Conservation (phyloP, 2,113 vertebrate species). For the Micromys minutus region DNA sequence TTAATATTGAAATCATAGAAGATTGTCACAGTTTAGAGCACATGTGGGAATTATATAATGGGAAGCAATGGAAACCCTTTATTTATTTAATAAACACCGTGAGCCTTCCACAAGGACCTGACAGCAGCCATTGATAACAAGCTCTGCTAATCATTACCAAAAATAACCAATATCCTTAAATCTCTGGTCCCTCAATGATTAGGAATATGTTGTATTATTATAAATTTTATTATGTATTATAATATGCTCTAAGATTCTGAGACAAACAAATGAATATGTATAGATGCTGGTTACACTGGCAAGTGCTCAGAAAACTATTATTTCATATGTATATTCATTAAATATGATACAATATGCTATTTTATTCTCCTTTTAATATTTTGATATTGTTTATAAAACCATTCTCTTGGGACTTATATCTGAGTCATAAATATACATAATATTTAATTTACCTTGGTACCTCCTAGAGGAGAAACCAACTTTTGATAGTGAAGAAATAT, state of each 20-base stretch:
- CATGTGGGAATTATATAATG: not conserved
- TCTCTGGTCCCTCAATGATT: not conserved
- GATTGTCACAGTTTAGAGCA: not conserved
- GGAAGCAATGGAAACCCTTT: not conserved
- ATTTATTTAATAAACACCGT: not conserved
- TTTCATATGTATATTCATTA: not conserved
- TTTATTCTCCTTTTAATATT: not conserved
- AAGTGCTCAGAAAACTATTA: not conserved
- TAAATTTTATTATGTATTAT: not conserved
- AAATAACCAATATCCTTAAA: not conserved
- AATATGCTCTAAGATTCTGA: not conserved
- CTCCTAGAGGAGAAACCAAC: not conserved
- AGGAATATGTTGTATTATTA: not conserved
- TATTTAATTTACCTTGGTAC: not conserved
- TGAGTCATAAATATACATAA: not conserved
- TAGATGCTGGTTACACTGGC: not conserved
- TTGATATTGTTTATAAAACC: not conserved
- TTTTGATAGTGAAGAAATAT: not conserved
- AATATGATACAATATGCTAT: not conserved
- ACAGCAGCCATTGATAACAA: not conserved
- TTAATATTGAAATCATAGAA: not conserved
- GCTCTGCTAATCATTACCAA: not conserved
- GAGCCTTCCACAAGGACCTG: not conserved
- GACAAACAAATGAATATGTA: constrained; percentile 2
- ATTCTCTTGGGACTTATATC: not conserved